These are phyloP conservation scores for Proteles cristata DNA, from an alignment of 2,113 vertebrate genomes.

Conservation along the genomic window DNA sequence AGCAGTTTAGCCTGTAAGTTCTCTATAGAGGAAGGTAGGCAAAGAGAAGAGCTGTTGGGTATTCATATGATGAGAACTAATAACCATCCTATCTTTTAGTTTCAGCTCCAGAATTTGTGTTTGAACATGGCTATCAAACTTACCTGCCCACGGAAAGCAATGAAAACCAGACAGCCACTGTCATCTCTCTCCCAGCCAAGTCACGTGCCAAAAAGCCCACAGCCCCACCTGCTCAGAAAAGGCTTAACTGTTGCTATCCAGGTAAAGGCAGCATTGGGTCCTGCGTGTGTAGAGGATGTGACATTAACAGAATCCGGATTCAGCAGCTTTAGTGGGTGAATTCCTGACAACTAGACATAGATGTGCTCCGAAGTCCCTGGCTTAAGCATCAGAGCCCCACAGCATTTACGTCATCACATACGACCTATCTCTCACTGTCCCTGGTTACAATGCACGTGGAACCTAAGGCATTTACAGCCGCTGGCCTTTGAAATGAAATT, in stretches of 20 bases:
- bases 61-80: neutral
- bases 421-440: fast-evolving
- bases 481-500: neutral
- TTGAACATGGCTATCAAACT: constrained; percentile 94
- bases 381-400: neutral
- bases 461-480: neutral
- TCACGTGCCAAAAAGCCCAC: constrained; percentile 89
- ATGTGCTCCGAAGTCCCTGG: neutral
- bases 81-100: constrained; percentile 81
- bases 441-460: fast-evolving
- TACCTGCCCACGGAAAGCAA: constrained; percentile 91
- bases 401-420: fast-evolving
- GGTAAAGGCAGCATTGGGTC: constrained; percentile 79
- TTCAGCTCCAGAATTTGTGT: constrained; percentile 92
- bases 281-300: fast-evolving
- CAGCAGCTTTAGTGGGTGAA: neutral
- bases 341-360: fast-evolving
- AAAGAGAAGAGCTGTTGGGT: neutral
- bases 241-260: constrained; percentile 94
- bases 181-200: constrained; percentile 87
- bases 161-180: constrained; percentile 86
- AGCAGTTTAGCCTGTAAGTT: neutral
- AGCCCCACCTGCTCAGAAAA: constrained; percentile 89
- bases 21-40: neutral
- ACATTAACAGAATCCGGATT: neutral